Evolutionary conservation across 2,797 vertebrate genomes (phyloP), one percentile per base, ranked within the genome.

Genomic region (Sardinella longiceps): DNA sequence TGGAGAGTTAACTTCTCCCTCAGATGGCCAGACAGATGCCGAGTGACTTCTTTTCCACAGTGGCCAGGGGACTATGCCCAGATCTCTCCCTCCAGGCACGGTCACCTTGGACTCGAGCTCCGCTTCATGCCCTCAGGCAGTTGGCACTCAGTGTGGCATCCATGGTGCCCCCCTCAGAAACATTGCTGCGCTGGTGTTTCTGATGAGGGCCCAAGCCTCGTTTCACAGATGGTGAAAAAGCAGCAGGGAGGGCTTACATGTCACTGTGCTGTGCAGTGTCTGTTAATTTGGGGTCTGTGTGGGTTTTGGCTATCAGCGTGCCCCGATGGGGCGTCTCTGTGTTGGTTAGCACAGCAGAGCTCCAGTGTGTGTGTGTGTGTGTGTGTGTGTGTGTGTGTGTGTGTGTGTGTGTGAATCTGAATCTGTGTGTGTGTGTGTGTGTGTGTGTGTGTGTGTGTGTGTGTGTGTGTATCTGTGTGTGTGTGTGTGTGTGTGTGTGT

Each of bases 111-210:
- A 5, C 53, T 1, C 53, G 5, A 20, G 20, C 53, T 23, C 53
- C 20, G 20, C 53, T 20, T 56, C 53, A 56, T 56, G 60, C 60
- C 60, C 60, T 66, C 11, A 10, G 60, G 28, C 60, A 30, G 10
- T 63, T 14, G 25, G 60, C 25, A 28, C 6, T 10, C 28, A 14
- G 60, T 10, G 30, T 30, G 60, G 60, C 25, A 30, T 14, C 11
- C 11, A 28, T 63, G 60, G 25, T 63, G 25, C 25, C 60, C 10
- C 60, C 2, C 20, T 60, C 28, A 30, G 14, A 63, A 63, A 39
- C 63, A 70, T 0, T 70, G 63, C 66, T 74, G 66, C 6, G 66
- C 66, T 74, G 30, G 66, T 74, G 14, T 70, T 33, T 74, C 66
- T 37, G 5, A 39, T 74, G 66, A 33, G 1, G 33, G 12, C 66